These are phyloP conservation scores for Prunella fulvescens DNA, from an alignment of 2,113 vertebrate genomes.

Conservation along the genomic window DNA sequence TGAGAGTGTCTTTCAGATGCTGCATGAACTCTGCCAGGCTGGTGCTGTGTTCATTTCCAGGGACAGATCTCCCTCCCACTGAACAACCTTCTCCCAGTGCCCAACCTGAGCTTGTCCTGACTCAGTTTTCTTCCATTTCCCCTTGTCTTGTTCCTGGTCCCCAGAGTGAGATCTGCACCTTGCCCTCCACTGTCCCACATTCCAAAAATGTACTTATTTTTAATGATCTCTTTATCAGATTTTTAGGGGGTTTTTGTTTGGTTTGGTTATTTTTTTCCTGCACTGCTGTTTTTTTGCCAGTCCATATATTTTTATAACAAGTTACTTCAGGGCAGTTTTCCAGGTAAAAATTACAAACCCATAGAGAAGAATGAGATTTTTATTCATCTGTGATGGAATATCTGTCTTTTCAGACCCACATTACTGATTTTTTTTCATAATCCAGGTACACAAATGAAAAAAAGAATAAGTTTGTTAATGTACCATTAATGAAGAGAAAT, in stretches of 20 bases:
- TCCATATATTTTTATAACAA: background rate
- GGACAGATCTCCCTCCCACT: background rate
- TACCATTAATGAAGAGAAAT: background rate
- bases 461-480: background rate
- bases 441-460: background rate
- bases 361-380: background rate
- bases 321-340: background rate
- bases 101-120: background rate
- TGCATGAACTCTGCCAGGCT: background rate
- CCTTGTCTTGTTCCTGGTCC: rapidly evolving
- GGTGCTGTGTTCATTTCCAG: background rate
- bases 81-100: background rate
- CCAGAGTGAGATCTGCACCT: background rate
- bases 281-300: background rate
- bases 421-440: background rate
- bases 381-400: background rate
- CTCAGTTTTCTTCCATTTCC: background rate
- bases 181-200: background rate
- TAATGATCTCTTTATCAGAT: background rate
- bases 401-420: background rate
- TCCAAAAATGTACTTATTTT: background rate
- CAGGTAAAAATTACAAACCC: background rate
- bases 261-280: no score
- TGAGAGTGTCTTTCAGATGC: background rate
- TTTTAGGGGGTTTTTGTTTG: background rate